Percentiles rank a stretch among this genome's conserved stretches.
phyloP scores from a whole-genome alignment of 2,113 vertebrate genomes.

The Epinephelus moara region DNA sequence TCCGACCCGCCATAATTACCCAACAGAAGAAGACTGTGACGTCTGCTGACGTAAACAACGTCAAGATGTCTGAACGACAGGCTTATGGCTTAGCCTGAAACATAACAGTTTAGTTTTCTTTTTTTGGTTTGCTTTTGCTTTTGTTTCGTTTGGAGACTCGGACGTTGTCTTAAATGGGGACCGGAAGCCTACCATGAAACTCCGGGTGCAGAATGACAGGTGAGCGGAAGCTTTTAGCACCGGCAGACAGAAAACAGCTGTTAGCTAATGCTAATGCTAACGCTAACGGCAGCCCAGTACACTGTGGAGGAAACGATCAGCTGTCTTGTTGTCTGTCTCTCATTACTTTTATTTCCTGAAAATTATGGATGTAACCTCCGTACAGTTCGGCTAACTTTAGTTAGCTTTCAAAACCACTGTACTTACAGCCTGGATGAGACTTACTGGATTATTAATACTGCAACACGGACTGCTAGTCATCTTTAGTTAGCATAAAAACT shows the following conservation, averaged over 20 bases:
- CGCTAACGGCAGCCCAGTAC: conserved; percentile 41
- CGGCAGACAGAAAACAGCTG: conserved; percentile 23
- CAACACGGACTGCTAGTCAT: background rate
- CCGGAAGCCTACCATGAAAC: conserved; percentile 82
- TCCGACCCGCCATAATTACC: background rate
- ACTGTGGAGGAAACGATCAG: background rate
- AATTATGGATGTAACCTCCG: accelerated
- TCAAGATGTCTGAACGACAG: conserved; percentile 64
- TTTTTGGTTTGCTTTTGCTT: conserved; percentile 63
- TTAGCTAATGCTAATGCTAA: conserved; percentile 46
- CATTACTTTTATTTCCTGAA: background rate
- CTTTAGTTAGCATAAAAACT: background rate
- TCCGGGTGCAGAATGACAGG: conserved; percentile 87
- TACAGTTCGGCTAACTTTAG: background rate
- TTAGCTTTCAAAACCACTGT: background rate
- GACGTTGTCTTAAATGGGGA: conserved; percentile 70
- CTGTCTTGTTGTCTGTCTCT: background rate
- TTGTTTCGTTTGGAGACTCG: conserved; percentile 49
- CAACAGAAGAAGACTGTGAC: conserved; percentile 53
- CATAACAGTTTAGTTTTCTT: conserved; percentile 49
- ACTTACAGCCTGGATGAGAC: background rate
- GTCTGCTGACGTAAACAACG: conserved; percentile 50
- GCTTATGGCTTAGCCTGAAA: conserved; percentile 55
- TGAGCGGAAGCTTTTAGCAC: conserved; percentile 50
- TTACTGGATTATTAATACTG: background rate